A percentile compares a stretch with the other conserved stretches of the same genome.
phyloP scores from a whole-genome alignment of 2,888 invertebrate species.

The Iphiclides podalirius region DNA sequence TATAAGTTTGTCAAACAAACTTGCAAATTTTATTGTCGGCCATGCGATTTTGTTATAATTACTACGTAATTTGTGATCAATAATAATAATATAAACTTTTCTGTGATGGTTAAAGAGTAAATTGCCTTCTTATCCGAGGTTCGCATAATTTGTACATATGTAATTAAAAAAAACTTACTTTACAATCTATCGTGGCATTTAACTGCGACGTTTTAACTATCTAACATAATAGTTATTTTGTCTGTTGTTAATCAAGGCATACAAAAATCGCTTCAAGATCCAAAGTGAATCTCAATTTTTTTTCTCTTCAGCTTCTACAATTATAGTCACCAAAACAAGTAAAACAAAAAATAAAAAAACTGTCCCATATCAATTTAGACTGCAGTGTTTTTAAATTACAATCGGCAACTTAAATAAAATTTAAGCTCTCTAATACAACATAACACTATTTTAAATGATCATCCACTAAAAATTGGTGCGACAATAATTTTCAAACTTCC shows the following conservation, averaged over 20 bases:
- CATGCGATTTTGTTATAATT: neutral
- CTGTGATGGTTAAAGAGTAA: constrained; percentile 59
- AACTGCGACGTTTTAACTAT: constrained; percentile 11
- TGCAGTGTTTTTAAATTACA: too few relatives aligned
- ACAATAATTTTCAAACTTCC: constrained; percentile 6
- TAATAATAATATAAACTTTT: neutral
- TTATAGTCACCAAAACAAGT: too few relatives aligned
- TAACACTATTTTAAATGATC: neutral
- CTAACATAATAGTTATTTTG: constrained; percentile 1
- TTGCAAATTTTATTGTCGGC: neutral
- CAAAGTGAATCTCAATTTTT: constrained; percentile 19
- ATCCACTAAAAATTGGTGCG: neutral
- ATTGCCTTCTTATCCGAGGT: constrained; percentile 62
- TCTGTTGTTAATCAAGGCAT: neutral
- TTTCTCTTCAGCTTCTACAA: too few relatives aligned
- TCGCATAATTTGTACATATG: constrained; percentile 73
- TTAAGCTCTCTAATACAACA: constrained; percentile 1
- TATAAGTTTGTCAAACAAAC: constrained; percentile 9
- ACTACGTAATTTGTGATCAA: neutral
- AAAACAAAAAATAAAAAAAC: too few relatives aligned
- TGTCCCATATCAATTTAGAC: too few relatives aligned
- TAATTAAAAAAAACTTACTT: constrained; percentile 64
- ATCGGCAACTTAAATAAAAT: neutral
- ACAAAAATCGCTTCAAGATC: constrained; percentile 1
- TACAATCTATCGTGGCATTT: constrained; percentile 38